phyloP scores from a whole-genome alignment of 2,888 invertebrate genomes.

The Luperina testacea region DNA sequence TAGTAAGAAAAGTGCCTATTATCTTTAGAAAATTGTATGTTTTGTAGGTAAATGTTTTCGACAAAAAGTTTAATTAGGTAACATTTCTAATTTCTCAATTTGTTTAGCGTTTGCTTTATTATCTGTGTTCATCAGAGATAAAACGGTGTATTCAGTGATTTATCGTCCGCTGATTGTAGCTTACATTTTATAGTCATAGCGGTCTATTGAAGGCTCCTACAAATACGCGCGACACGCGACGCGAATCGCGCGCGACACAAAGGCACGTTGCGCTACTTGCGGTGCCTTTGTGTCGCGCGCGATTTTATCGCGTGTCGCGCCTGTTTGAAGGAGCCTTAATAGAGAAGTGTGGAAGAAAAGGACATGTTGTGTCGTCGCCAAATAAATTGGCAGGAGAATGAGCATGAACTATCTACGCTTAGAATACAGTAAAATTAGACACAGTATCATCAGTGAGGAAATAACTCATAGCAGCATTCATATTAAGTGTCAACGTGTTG shows the following conservation, averaged over 20 bases:
- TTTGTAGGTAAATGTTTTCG: not conserved
- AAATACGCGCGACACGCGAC: no score
- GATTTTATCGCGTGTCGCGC: no score
- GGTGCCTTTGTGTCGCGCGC: no score
- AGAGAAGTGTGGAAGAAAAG: no score
- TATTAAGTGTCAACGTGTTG: not conserved
- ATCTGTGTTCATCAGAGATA: not conserved
- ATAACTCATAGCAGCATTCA: not conserved
- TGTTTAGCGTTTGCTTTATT: not conserved
- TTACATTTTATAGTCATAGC: not conserved
- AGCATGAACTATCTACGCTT: no score
- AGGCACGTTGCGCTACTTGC: no score
- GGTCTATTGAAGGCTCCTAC: not conserved
- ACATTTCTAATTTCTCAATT: constrained; percentile 13
- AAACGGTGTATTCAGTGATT: constrained; percentile 10
- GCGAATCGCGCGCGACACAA: no score
- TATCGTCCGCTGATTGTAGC: constrained; percentile 6
- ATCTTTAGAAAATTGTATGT: not conserved
- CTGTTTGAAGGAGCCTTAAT: no score
- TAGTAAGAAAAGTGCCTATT: not conserved
- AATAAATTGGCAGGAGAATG: no score
- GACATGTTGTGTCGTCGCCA: no score
- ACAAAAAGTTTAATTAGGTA: not conserved
- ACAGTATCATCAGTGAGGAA: not conserved
- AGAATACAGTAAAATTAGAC: not conserved